Conservation (phyloP, 2,113 vertebrate species). For the Desmodus rotundus region DNA sequence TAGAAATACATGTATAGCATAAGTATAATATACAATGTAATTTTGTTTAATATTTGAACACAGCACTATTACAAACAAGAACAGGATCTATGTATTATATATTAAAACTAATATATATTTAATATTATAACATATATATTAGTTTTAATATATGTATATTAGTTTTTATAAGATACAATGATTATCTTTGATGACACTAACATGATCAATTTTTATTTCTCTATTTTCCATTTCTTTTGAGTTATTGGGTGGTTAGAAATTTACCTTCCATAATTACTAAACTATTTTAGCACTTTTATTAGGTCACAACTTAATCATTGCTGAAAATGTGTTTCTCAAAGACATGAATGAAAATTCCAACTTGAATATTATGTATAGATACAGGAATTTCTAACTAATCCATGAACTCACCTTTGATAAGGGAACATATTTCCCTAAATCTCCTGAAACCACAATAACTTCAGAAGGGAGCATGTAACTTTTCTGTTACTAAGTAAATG, state of each 20-base stretch:
- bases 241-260: background rate
- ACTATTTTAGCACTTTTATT: slow-evolving; percentile 2
- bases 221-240: slow-evolving; percentile 1
- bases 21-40: background rate
- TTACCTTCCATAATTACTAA: background rate
- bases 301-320: background rate
- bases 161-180: background rate
- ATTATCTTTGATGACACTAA: background rate
- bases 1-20: background rate
- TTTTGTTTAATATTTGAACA: background rate
- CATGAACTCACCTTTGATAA: background rate
- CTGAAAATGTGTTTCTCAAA: slow-evolving; percentile 29
- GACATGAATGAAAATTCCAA: slow-evolving; percentile 23
- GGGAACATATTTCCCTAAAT: background rate
- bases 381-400: background rate
- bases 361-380: background rate
- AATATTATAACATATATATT: too few relatives aligned
- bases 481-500: background rate
- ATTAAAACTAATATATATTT: background rate
- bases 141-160: too few relatives aligned
- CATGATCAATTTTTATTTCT: background rate
- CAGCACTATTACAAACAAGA: background rate
- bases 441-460: background rate
- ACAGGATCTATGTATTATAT: background rate
- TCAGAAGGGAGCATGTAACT: background rate